Percentiles rank a stretch among this genome's conserved stretches.
These are phyloP conservation scores for Anoplius nigerrimus DNA, from an alignment of 2,888 invertebrate genomes.

Conservation along the genomic window DNA sequence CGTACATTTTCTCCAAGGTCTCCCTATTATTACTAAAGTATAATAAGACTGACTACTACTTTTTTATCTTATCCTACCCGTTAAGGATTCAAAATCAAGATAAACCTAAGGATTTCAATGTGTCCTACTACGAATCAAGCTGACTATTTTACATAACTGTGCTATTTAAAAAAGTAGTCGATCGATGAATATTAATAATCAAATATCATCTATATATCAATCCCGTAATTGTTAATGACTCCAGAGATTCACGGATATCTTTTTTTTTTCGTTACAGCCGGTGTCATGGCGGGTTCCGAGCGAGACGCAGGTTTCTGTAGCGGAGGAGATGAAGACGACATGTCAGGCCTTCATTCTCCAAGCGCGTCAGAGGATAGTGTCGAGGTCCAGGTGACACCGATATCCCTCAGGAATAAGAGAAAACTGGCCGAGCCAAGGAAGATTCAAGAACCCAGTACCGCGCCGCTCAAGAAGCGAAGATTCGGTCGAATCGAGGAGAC, in stretches of 20 bases:
- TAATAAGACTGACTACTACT: too few relatives aligned
- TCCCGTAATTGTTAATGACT: too few relatives aligned
- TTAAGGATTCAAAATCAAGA: too few relatives aligned
- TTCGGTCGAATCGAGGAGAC: constrained; percentile 63
- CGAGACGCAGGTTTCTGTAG: constrained; percentile 86
- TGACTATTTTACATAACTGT: too few relatives aligned
- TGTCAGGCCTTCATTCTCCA: constrained; percentile 78
- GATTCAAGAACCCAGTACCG: constrained; percentile 76
- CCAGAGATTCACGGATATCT: constrained; percentile 28
- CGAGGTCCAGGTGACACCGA: constrained; percentile 80
- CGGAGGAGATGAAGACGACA: constrained; percentile 81
- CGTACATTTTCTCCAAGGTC: too few relatives aligned
- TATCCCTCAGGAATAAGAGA: constrained; percentile 79
- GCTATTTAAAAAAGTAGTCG: background rate
- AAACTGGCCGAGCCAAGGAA: constrained; percentile 83
- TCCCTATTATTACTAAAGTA: too few relatives aligned
- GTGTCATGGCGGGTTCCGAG: constrained; percentile 76
- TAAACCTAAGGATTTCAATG: too few relatives aligned
- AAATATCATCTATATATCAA: background rate
- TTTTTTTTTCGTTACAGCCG: constrained; percentile 77
- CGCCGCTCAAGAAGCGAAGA: constrained; percentile 81
- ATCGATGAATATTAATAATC: background rate
- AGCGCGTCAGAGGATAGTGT: constrained; percentile 82
- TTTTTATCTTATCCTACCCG: too few relatives aligned
- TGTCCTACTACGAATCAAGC: too few relatives aligned